phyloP scores from a whole-genome alignment of 2,113 vertebrate genomes.

The Caranx melampygus region DNA sequence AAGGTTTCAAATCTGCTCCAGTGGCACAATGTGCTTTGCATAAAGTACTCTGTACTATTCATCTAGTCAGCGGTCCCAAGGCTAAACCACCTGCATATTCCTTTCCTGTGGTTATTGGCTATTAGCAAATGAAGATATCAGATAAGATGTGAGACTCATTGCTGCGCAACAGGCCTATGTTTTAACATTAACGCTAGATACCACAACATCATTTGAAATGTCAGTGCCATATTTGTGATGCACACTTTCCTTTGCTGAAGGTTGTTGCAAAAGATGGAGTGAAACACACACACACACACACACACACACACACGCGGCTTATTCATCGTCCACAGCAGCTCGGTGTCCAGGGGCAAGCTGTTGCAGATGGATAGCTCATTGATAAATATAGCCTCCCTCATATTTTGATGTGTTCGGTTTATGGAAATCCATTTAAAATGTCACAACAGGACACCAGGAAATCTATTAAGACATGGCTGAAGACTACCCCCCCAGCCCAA shows the following conservation, averaged over 20 bases:
- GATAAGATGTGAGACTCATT: neutral
- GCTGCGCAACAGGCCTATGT: too few relatives aligned
- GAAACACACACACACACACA: conserved; percentile 14
- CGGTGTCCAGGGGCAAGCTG: conserved; percentile 29
- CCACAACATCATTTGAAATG: neutral
- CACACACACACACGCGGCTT: conserved; percentile 11
- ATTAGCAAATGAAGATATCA: conserved; percentile 2
- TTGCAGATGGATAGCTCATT: conserved; percentile 53
- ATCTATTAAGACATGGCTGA: conserved; percentile 40
- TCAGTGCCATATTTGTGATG: conserved; percentile 1
- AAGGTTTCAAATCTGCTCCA: neutral
- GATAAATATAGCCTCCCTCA: conserved; percentile 42
- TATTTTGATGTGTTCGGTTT: conserved; percentile 56
- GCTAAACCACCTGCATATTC: neutral
- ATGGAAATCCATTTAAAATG: conserved; percentile 62
- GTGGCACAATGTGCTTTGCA: too few relatives aligned
- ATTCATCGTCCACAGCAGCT: conserved; percentile 46
- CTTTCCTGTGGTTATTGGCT: neutral
- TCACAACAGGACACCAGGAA: conserved; percentile 31
- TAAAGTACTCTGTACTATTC: neutral
- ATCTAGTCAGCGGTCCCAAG: neutral
- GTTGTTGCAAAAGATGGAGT: conserved; percentile 27
- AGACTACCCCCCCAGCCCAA: neutral
- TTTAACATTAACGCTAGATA: neutral
- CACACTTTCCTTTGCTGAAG: conserved; percentile 19